phyloP scores from a whole-genome alignment of 2,888 invertebrate species.

The Mesoligia furuncula region DNA sequence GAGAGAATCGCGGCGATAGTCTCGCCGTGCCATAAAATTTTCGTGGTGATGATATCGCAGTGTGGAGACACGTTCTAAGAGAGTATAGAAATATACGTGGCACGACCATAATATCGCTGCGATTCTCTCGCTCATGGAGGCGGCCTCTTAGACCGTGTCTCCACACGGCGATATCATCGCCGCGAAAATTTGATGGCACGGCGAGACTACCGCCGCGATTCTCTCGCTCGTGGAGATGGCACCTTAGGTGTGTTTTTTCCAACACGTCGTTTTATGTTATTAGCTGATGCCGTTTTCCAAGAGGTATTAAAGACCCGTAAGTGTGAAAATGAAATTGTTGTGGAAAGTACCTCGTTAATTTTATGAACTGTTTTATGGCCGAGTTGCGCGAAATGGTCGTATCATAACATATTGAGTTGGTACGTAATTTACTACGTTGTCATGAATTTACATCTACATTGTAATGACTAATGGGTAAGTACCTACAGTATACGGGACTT shows the following conservation, averaged over 20 bases:
- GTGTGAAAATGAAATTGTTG: conserved; percentile 29
- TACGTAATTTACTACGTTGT: conserved; percentile 2
- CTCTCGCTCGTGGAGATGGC: too few relatives aligned
- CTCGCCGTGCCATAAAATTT: too few relatives aligned
- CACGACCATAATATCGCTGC: too few relatives aligned
- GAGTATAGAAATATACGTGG: too few relatives aligned
- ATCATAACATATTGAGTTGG: conserved; percentile 34
- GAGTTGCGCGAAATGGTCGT: conserved; percentile 37
- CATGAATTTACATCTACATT: conserved; percentile 2
- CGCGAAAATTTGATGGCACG: too few relatives aligned
- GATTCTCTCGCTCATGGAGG: too few relatives aligned
- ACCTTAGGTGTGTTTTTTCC: neutral
- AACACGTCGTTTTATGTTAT: neutral
- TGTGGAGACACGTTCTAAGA: too few relatives aligned
- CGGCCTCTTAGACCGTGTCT: too few relatives aligned
- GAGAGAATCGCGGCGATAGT: too few relatives aligned
- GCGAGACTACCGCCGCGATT: too few relatives aligned
- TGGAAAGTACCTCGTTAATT: conserved; percentile 43
- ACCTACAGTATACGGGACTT: neutral
- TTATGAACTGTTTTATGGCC: conserved; percentile 53
- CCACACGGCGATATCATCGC: too few relatives aligned
- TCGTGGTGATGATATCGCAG: too few relatives aligned
- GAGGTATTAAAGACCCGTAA: conserved; percentile 18
- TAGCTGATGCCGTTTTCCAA: conserved; percentile 6
- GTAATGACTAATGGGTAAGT: neutral